phyloP scores from a whole-genome alignment of 2,797 vertebrate genomes.

The Leuciscus waleckii region DNA sequence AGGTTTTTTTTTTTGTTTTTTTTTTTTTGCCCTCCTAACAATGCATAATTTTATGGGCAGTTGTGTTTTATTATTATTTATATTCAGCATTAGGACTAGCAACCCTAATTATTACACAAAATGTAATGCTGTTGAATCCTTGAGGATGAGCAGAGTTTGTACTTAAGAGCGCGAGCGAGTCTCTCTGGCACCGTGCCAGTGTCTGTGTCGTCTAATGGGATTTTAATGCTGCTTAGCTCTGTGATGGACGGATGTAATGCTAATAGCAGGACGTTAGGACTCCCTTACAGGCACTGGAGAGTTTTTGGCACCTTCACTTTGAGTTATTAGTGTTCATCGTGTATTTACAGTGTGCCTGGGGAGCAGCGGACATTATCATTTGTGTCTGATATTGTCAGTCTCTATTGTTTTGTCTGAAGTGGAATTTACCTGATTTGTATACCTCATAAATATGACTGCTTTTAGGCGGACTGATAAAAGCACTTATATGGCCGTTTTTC shows the following conservation, averaged over 20 bases:
- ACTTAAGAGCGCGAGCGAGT: neutral
- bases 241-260: slow-evolving; percentile 32
- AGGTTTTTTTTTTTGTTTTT: too few relatives aligned
- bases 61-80: neutral
- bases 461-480: neutral
- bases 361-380: neutral
- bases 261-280: slow-evolving; percentile 34
- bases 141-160: neutral
- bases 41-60: neutral
- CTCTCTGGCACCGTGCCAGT: neutral
- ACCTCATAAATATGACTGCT: neutral
- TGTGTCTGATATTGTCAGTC: neutral
- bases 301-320: neutral
- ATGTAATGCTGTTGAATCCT: neutral
- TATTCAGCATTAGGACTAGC: neutral
- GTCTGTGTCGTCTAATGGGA: slow-evolving; percentile 4
- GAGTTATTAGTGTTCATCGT: slow-evolving; percentile 4
- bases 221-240: slow-evolving; percentile 40
- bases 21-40: neutral
- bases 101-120: neutral
- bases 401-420: neutral
- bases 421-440: neutral
- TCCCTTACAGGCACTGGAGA: neutral
- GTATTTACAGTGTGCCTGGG: slow-evolving; percentile 9
- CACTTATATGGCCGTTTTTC: neutral